Percentiles rank a stretch among this genome's conserved stretches.
These are phyloP conservation scores for Tetragonula carbonaria DNA, from an alignment of 2,888 invertebrate genomes.

Conservation along the genomic window DNA sequence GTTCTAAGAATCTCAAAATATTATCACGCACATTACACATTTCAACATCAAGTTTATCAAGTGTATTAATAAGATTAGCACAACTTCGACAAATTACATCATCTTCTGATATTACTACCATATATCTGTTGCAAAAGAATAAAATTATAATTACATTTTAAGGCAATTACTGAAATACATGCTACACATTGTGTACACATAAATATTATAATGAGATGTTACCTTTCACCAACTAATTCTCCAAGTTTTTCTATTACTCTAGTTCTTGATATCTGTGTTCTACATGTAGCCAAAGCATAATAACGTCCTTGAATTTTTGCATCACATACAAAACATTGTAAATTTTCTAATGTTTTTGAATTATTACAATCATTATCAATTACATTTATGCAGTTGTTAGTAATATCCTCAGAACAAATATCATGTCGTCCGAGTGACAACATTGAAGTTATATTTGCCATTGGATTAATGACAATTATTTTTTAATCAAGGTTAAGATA, in stretches of 20 bases:
- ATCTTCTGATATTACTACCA: constrained; percentile 83
- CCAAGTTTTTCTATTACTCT: constrained; percentile 82
- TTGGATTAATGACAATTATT: constrained; percentile 30
- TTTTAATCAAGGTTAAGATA: constrained; percentile 39
- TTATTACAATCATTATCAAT: constrained; percentile 9
- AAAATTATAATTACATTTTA: neutral
- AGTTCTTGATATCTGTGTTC: constrained; percentile 79
- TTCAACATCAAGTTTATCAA: constrained; percentile 81
- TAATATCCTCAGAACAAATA: constrained; percentile 39
- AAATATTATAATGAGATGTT: constrained; percentile 3
- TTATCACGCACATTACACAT: constrained; percentile 76
- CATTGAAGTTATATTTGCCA: constrained; percentile 52
- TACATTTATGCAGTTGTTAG: constrained; percentile 32
- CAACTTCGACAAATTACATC: constrained; percentile 83
- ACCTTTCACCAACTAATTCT: constrained; percentile 82
- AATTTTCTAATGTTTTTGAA: constrained; percentile 16
- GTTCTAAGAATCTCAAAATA: constrained; percentile 79
- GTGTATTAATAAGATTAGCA: constrained; percentile 81
- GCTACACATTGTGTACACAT: neutral
- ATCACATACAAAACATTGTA: constrained; percentile 82
- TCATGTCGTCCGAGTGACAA: constrained; percentile 42
- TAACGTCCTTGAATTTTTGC: constrained; percentile 79
- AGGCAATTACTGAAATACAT: neutral
- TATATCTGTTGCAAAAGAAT: constrained; percentile 72
- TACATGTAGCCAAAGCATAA: constrained; percentile 80